Evolutionary conservation across 2,113 vertebrate genomes (phyloP).

Genomic region (Rattus rattus): DNA sequence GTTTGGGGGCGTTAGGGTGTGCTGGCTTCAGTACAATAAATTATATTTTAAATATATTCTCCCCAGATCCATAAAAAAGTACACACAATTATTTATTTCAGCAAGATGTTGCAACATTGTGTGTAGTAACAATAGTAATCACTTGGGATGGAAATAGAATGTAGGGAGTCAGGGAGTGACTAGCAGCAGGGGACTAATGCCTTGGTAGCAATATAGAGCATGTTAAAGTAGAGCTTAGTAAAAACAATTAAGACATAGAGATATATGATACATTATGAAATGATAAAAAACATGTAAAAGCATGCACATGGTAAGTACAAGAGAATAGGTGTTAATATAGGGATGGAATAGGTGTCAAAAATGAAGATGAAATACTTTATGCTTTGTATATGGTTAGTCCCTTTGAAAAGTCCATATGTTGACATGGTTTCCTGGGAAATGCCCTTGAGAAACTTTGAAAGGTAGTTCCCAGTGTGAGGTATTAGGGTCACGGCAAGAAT

Average conservation of each 20-base stretch:
- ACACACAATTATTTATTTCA: background rate
- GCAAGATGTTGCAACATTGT: background rate
- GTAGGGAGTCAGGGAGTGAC: background rate
- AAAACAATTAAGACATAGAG: background rate
- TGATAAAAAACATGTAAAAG: background rate
- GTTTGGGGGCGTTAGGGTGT: too few relatives aligned
- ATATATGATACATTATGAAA: background rate
- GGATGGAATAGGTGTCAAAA: background rate
- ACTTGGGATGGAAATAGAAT: background rate
- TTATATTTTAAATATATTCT: slow-evolving; percentile 15
- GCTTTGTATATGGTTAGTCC: background rate
- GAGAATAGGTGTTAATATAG: background rate
- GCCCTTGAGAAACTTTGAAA: background rate
- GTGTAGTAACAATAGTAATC: background rate
- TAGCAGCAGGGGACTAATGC: background rate
- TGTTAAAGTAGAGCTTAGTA: background rate
- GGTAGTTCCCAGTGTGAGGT: background rate
- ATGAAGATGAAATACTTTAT: background rate
- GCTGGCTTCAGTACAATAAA: background rate
- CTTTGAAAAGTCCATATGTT: background rate
- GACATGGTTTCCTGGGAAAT: background rate
- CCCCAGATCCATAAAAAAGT: background rate
- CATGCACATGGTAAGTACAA: background rate
- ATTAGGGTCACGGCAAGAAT: background rate
- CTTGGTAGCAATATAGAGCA: background rate